Percentiles rank a stretch among this genome's conserved stretches.
Evolutionary conservation across 2,113 vertebrate genomes (phyloP).

Genomic region (Probosciger aterrimus): DNA sequence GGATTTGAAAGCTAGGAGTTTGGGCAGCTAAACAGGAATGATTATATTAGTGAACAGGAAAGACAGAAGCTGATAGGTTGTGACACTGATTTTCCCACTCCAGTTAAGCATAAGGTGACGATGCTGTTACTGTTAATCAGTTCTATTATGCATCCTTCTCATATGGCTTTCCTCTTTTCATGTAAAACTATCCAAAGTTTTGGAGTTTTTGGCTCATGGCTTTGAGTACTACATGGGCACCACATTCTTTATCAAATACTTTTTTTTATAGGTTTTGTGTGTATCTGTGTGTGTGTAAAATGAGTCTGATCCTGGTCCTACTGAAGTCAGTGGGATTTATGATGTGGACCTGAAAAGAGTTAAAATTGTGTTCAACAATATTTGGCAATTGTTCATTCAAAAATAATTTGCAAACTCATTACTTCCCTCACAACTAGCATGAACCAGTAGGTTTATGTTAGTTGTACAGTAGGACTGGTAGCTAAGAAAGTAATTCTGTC

Average conservation of each 20-base stretch:
- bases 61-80: background rate
- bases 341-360: background rate
- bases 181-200: background rate
- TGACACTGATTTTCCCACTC: background rate
- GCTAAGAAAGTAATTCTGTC: background rate
- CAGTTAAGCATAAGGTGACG: background rate
- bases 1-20: background rate
- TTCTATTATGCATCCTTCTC: background rate
- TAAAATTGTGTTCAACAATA: background rate
- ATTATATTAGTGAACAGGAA: background rate
- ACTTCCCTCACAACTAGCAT: background rate
- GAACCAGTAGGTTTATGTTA: background rate
- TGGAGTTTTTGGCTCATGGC: background rate
- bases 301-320: background rate
- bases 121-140: background rate
- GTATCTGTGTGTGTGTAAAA: background rate
- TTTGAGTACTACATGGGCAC: background rate
- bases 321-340: background rate
- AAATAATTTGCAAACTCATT: background rate
- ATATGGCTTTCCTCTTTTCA: background rate
- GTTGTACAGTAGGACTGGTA: background rate
- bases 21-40: background rate
- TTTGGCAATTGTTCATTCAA: background rate
- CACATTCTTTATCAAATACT: background rate
- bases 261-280: background rate